Percentiles rank a stretch among this genome's conserved stretches.
These are phyloP conservation scores for Pipistrellus pipistrellus DNA, from an alignment of 2,797 vertebrate species.

Conservation along the genomic window DNA sequence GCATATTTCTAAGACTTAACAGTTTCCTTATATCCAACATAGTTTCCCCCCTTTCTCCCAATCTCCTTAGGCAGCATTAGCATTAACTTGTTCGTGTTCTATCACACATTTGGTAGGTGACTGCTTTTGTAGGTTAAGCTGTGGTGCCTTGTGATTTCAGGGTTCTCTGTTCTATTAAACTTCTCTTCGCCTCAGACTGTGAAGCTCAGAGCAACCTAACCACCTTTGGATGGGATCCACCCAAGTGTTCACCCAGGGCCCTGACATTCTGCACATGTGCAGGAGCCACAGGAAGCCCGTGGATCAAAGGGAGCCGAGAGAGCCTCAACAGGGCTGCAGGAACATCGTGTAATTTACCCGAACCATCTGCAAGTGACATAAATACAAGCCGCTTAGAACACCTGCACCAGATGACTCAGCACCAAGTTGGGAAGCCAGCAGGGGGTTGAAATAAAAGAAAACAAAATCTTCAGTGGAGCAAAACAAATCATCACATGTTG, in stretches of 20 bases:
- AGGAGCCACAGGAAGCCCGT: conserved; percentile 71
- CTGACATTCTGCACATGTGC: conserved; percentile 25
- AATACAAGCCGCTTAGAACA: conserved; percentile 82
- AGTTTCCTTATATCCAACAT: not conserved
- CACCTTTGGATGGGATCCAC: conserved; percentile 72
- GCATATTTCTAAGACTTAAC: not conserved
- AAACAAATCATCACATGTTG: conserved; percentile 86
- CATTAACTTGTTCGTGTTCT: not conserved
- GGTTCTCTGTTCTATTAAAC: conserved; percentile 52
- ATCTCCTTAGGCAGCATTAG: not conserved
- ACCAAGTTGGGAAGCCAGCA: conserved; percentile 80
- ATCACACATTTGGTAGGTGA: not conserved
- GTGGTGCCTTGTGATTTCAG: conserved; percentile 64
- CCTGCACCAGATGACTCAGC: conserved; percentile 87
- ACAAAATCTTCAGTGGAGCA: conserved; percentile 85
- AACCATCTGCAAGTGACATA: conserved; percentile 76
- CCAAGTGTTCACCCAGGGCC: conserved; percentile 72
- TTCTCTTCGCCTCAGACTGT: conserved; percentile 62
- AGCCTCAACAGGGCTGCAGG: conserved; percentile 29
- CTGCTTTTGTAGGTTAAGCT: not conserved
- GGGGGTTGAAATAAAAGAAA: conserved; percentile 82
- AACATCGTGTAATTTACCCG: conserved; percentile 72
- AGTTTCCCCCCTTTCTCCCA: not conserved
- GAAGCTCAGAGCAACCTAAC: conserved; percentile 74
- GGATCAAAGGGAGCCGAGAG: conserved; percentile 61